Evolutionary conservation across 2,888 invertebrate genomes (phyloP).

Genomic region (Coelogynopora nodosa): DNA sequence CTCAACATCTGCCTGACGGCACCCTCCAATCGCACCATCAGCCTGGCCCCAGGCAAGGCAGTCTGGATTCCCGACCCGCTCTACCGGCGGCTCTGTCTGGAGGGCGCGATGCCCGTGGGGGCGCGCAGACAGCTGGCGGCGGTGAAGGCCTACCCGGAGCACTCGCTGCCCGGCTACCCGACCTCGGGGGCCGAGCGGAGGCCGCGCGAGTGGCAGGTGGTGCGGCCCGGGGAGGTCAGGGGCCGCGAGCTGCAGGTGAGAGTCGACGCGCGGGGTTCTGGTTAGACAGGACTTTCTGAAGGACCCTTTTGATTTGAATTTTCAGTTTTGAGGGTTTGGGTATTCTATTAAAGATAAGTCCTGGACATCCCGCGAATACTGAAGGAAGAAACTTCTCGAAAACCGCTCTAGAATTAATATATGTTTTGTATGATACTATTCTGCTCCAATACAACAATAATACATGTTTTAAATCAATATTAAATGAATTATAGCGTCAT

Average conservation of each 20-base stretch:
- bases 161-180: slow-evolving; percentile 56
- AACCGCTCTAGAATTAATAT: no score
- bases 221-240: background rate
- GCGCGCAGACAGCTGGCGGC: slow-evolving; percentile 54
- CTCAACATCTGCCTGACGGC: background rate
- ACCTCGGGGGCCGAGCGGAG: slow-evolving; percentile 53
- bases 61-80: slow-evolving; percentile 58
- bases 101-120: slow-evolving; percentile 57
- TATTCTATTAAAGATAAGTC: no score
- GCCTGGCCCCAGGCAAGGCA: slow-evolving; percentile 51
- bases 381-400: no score
- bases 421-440: no score
- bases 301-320: no score
- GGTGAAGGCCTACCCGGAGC: slow-evolving; percentile 53
- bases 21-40: background rate
- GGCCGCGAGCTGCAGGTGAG: slow-evolving; percentile 17
- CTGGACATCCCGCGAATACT: no score
- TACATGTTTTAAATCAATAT: no score
- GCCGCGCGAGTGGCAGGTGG: slow-evolving; percentile 53
- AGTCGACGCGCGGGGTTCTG: no score
- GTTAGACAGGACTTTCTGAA: no score
- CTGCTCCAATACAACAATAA: no score
- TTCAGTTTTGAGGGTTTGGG: no score
- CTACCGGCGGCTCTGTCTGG: slow-evolving; percentile 56
- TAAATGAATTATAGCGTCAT: no score